A percentile compares a stretch with the other conserved stretches of the same genome.
These are phyloP conservation scores for Rhinopomastus cyanomelas DNA, from an alignment of 2,113 vertebrate species.

Conservation along the genomic window DNA sequence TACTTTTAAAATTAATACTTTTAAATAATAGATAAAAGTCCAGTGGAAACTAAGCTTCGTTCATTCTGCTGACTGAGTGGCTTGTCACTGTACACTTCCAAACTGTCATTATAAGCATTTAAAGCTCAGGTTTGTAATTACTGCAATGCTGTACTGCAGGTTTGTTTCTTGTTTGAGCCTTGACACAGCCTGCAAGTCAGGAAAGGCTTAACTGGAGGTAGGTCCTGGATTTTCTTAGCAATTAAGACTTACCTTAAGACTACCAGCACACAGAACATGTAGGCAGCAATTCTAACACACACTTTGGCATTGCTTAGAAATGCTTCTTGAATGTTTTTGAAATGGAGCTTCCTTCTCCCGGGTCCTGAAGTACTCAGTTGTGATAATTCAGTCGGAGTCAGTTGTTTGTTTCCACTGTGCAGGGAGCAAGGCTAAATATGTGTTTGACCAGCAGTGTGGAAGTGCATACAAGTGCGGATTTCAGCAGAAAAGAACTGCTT, in stretches of 20 bases:
- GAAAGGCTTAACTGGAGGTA: not conserved
- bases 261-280: not conserved
- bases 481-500: not conserved
- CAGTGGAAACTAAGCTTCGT: not conserved
- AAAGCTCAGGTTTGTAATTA: not conserved
- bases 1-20: not conserved
- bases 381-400: not conserved
- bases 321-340: not conserved
- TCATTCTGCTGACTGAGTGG: not conserved
- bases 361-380: not conserved
- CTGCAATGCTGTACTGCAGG: not conserved
- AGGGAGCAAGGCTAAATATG: not conserved
- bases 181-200: not conserved
- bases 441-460: not conserved
- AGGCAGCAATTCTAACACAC: not conserved
- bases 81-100: not conserved
- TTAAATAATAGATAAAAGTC: not conserved
- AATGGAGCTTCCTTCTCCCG: not conserved
- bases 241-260: not conserved
- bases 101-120: not conserved
- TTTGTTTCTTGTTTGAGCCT: not conserved
- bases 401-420: accelerated
- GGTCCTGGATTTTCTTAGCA: not conserved
- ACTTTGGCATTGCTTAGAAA: not conserved
- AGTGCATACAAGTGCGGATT: not conserved